A percentile compares a stretch with the other conserved stretches of the same genome.
Conservation (phyloP, 2,888 invertebrate species). For the Laspeyria flexula region DNA sequence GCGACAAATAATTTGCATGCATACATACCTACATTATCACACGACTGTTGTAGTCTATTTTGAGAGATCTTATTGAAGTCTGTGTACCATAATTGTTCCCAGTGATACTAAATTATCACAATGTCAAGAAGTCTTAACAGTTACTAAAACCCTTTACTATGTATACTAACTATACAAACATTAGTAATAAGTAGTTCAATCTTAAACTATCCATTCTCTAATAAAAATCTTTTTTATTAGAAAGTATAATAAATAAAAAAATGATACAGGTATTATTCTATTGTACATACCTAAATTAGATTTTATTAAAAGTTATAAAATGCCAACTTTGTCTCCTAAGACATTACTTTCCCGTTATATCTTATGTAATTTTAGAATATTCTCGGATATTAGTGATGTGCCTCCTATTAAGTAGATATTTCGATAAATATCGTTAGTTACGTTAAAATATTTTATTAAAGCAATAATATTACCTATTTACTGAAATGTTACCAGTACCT, state of each 20-base stretch:
- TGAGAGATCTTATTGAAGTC: neutral
- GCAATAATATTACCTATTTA: conserved; percentile 16
- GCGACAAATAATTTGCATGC: no score
- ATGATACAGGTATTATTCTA: conserved; percentile 32
- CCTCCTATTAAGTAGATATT: neutral
- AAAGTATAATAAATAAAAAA: conserved; percentile 15
- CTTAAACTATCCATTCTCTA: conserved; percentile 21
- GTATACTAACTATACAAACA: no score
- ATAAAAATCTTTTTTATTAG: conserved; percentile 6
- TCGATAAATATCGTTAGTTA: conserved; percentile 3
- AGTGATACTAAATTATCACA: neutral
- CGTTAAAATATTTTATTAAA: neutral
- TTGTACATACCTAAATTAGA: conserved; percentile 8
- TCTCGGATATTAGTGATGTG: conserved; percentile 2
- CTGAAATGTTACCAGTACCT: conserved; percentile 37
- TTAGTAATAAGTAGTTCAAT: conserved; percentile 29
- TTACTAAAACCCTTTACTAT: conserved; percentile 9
- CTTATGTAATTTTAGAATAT: neutral
- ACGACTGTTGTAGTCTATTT: no score
- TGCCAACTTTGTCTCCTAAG: conserved; percentile 10
- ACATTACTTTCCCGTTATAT: conserved; percentile 10
- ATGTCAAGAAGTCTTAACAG: neutral
- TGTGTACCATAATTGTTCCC: neutral
- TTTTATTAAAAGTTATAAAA: conserved; percentile 6
- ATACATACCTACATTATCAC: no score